phyloP scores from a whole-genome alignment of 2,888 invertebrate species.

The Perizoma flavofasciatum region DNA sequence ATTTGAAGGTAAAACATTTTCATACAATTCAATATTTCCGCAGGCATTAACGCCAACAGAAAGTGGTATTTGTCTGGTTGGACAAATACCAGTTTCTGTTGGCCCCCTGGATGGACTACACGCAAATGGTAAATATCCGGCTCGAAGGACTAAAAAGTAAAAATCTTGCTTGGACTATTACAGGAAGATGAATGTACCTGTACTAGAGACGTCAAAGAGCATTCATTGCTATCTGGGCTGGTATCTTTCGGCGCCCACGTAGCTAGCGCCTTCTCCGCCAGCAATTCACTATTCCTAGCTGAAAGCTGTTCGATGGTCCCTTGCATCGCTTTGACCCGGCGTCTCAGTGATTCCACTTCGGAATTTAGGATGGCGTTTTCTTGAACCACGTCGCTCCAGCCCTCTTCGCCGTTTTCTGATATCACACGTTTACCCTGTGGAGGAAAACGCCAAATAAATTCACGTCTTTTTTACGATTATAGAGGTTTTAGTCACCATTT shows the following conservation, averaged over 20 bases:
- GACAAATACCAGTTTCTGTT: too few species aligned
- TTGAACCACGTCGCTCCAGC: conserved; percentile 96
- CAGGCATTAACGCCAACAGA: too few species aligned
- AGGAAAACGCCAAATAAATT: background rate
- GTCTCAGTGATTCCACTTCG: conserved; percentile 94
- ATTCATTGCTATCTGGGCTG: conserved; percentile 67
- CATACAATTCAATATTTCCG: too few species aligned
- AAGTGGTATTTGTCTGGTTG: too few species aligned
- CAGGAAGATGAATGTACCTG: conserved; percentile 72
- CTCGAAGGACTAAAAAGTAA: background rate
- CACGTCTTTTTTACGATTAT: too few species aligned
- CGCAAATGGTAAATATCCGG: background rate
- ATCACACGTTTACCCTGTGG: conserved; percentile 93
- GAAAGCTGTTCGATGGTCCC: conserved; percentile 95
- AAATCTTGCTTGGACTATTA: background rate
- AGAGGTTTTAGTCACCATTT: too few species aligned
- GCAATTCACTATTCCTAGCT: conserved; percentile 90
- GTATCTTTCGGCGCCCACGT: conserved; percentile 83
- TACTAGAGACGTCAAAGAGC: conserved; percentile 71
- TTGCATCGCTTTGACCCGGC: conserved; percentile 96
- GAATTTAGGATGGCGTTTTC: conserved; percentile 96
- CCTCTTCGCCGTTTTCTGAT: conserved; percentile 93
- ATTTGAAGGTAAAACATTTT: too few species aligned
- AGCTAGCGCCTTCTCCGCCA: conserved; percentile 90
- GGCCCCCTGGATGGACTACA: too few species aligned